Percentiles rank a stretch among this genome's conserved stretches.
Conservation (phyloP, 2,113 vertebrate genomes). For the Prionailurus bengalensis region DNA sequence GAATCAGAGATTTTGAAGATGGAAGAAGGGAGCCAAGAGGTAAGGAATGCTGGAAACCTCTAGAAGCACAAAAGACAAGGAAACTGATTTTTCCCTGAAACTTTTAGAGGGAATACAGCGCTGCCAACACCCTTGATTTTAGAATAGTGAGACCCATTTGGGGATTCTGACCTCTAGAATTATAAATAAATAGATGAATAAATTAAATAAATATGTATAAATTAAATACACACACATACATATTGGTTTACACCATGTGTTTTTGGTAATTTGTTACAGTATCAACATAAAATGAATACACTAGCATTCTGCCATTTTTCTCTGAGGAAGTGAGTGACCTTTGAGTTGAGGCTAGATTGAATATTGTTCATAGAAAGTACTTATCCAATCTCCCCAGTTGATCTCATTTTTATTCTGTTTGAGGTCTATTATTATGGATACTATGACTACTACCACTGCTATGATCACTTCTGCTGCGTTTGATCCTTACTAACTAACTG, state of each 20-base stretch:
- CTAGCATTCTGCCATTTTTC: background rate
- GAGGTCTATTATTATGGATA: background rate
- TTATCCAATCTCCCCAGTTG: background rate
- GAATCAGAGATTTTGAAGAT: background rate
- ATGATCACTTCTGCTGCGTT: background rate
- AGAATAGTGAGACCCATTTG: background rate
- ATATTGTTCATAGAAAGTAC: background rate
- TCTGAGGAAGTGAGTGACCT: background rate
- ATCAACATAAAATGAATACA: background rate
- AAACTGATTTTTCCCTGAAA: background rate
- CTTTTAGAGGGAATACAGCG: background rate
- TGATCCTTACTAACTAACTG: background rate
- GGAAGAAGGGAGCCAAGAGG: background rate
- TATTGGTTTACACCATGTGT: background rate
- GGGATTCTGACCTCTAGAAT: background rate
- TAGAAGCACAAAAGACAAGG: background rate
- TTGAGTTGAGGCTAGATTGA: constrained; percentile 10
- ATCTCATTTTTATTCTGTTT: background rate
- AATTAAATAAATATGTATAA: background rate
- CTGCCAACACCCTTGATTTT: background rate
- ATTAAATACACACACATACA: background rate
- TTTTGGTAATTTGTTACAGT: background rate
- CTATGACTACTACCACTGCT: background rate
- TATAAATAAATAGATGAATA: background rate
- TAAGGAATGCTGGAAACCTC: background rate